Conservation (phyloP, 2,113 vertebrate genomes). For the Xenus cinereus region DNA sequence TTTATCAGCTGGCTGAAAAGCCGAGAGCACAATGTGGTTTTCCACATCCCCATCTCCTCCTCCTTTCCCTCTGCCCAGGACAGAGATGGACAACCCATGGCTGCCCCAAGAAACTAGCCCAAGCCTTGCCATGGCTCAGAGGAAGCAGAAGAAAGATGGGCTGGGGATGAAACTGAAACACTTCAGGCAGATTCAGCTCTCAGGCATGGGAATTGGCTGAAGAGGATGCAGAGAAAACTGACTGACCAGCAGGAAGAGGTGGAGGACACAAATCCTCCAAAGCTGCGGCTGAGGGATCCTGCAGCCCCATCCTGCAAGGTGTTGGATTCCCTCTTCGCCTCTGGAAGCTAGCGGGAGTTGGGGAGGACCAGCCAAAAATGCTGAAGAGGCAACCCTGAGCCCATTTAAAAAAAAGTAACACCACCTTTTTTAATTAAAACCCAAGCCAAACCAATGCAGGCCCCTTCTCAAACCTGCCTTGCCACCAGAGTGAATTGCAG, state of each 20-base stretch:
- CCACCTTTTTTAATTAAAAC: not conserved
- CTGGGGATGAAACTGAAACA: not conserved
- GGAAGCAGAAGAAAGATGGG: not conserved
- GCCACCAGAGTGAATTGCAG: not conserved
- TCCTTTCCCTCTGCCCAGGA: not conserved
- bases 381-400: not conserved
- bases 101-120: not conserved
- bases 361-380: not conserved
- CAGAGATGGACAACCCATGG: not conserved
- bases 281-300: not conserved
- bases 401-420: not conserved
- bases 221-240: not conserved
- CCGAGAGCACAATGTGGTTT: not conserved
- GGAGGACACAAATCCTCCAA: not conserved
- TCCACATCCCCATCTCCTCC: accelerated
- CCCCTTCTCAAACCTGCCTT: not conserved
- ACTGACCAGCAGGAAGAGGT: not conserved
- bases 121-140: not conserved
- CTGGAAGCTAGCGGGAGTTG: not conserved
- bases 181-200: not conserved
- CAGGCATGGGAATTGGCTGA: not conserved
- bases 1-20: not conserved
- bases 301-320: not conserved
- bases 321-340: accelerated
- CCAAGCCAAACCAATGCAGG: not conserved